Conservation (phyloP, 1,140 invertebrate genomes). For the Conopomorpha cramerella region DNA sequence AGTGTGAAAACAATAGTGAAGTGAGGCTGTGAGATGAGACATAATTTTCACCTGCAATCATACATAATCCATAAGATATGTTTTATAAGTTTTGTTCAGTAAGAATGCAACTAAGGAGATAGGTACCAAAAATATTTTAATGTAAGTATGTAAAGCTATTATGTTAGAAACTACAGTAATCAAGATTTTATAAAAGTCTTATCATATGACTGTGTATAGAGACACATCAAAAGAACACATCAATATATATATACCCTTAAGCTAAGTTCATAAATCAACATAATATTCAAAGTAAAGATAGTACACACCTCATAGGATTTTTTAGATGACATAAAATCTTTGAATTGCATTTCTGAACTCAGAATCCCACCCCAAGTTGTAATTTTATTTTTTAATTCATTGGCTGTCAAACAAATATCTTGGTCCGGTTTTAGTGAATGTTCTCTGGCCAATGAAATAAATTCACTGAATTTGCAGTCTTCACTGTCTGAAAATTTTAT, state of each 20-base stretch:
- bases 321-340: constrained; percentile 77
- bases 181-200: too few species aligned
- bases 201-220: too few species aligned
- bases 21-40: constrained; percentile 55
- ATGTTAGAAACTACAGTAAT: too few species aligned
- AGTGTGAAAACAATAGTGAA: constrained; percentile 19
- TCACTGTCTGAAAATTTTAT: constrained; percentile 25
- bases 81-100: too few species aligned
- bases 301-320: constrained; percentile 84
- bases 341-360: constrained; percentile 39
- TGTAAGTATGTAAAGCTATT: too few species aligned
- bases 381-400: constrained; percentile 43
- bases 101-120: too few species aligned
- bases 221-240: too few species aligned
- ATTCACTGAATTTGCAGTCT: constrained; percentile 18
- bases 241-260: too few species aligned
- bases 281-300: too few species aligned
- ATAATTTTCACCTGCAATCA: constrained; percentile 58
- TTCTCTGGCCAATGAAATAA: constrained; percentile 20
- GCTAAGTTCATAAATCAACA: too few species aligned
- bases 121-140: too few species aligned
- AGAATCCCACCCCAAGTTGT: constrained; percentile 18
- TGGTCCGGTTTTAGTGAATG: constrained; percentile 38
- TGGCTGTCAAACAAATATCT: constrained; percentile 37
- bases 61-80: too few species aligned